These are phyloP conservation scores for Hyperoodon ampullatus DNA, from an alignment of 2,113 vertebrate species.

Conservation along the genomic window DNA sequence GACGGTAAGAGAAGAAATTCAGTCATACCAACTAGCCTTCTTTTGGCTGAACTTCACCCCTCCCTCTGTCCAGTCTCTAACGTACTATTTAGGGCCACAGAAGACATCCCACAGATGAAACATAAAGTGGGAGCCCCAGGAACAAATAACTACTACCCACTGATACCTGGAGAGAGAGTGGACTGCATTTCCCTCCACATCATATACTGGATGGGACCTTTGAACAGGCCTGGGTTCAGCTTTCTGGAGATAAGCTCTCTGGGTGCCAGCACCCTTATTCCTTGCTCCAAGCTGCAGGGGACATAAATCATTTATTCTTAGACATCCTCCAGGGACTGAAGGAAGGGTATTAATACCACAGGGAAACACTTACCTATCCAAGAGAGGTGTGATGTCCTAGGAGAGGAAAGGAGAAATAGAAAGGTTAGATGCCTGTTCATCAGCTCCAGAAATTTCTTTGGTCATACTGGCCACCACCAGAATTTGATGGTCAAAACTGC, in stretches of 20 bases:
- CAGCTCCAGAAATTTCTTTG: conserved; percentile 7
- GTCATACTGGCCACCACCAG: neutral
- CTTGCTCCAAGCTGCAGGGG: conserved; percentile 65
- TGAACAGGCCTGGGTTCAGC: conserved; percentile 69
- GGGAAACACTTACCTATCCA: conserved; percentile 44
- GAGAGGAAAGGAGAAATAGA: conserved; percentile 46
- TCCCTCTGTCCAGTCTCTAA: neutral
- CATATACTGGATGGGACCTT: conserved; percentile 71
- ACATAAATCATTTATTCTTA: conserved; percentile 48
- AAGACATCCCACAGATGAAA: neutral
- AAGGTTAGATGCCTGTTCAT: conserved; percentile 36
- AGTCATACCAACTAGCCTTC: neutral
- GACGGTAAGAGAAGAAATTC: conserved; percentile 9
- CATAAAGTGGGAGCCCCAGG: neutral
- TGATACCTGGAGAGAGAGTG: conserved; percentile 70
- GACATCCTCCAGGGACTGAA: neutral
- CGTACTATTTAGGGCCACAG: neutral
- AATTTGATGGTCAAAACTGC: neutral
- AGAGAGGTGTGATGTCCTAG: conserved; percentile 64
- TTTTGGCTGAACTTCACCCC: neutral
- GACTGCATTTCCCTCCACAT: conserved; percentile 68
- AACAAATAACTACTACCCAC: neutral
- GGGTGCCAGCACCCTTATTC: neutral
- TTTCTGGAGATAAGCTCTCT: conserved; percentile 34
- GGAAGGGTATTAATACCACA: neutral